phyloP scores from a whole-genome alignment of 2,113 vertebrate genomes.

The Paraplagusia blochii region DNA sequence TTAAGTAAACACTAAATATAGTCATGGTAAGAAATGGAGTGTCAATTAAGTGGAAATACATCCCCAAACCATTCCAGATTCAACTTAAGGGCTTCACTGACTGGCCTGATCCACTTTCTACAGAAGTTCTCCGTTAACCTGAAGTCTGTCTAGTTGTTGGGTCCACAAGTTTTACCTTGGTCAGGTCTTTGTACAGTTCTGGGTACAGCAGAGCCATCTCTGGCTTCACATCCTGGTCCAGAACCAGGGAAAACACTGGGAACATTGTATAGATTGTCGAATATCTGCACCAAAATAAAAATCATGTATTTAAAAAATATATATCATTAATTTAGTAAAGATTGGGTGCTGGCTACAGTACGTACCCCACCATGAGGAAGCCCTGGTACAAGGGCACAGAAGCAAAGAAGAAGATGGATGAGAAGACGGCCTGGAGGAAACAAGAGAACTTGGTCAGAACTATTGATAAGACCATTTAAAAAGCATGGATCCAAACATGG shows the following conservation, averaged over 20 bases:
- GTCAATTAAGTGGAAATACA: too few species aligned
- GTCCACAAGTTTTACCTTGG: slow-evolving; percentile 78
- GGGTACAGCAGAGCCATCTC: slow-evolving; percentile 96
- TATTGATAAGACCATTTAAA: too few species aligned
- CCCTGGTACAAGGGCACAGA: slow-evolving; percentile 98
- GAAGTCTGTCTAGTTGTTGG: too few species aligned
- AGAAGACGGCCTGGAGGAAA: slow-evolving; percentile 88
- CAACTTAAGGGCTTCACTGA: too few species aligned
- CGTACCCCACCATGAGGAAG: slow-evolving; percentile 98
- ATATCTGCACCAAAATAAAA: slow-evolving; percentile 74
- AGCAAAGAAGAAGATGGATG: slow-evolving; percentile 96
- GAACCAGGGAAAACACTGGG: slow-evolving; percentile 94
- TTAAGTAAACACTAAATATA: too few species aligned
- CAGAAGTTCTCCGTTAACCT: too few species aligned
- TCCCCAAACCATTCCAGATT: too few species aligned
- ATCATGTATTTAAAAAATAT: neutral
- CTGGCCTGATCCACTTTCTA: too few species aligned
- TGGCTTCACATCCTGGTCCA: slow-evolving; percentile 97
- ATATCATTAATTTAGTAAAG: too few species aligned
- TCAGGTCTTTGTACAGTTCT: slow-evolving; percentile 98
- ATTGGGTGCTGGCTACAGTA: slow-evolving; percentile 9
- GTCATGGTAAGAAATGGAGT: too few species aligned
- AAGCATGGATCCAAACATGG: too few species aligned
- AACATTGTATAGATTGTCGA: slow-evolving; percentile 99
- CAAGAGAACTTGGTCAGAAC: neutral